Evolutionary conservation across 2,888 invertebrate species (phyloP), one percentile per base, ranked within the genome.

Genomic region (Cenopis cana): DNA sequence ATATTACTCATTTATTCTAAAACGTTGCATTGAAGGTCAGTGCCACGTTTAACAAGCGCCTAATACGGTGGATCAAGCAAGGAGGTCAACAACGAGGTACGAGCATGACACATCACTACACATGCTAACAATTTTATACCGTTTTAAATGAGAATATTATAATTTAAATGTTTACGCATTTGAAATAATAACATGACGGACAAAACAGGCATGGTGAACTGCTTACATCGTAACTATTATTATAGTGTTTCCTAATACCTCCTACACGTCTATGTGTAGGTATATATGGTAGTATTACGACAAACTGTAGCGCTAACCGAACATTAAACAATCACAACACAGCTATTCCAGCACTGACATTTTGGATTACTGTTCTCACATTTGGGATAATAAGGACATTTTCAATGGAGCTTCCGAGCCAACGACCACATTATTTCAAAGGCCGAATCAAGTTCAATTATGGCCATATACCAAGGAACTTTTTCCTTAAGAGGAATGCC

Each of bases 51-150:
- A 24, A 68, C 24, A 24, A 24, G 24, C 24, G 4, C 24, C 56
- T 55, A 38, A 57, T 68, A 68, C 14, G 69, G 69, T 38, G 50
- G 50, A 38, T 52, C 64, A 57, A 36, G 38, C 69, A 69, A 69
- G 69, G 64, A 64, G 56, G 52, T 41, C 57, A 11, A 68, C 61
- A 38, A 57, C 64, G 24, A 38, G 18, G 50, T 24, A 24, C 24
- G 24, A 24, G 24, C 50, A 50, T 65, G 69, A 69, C 69, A 52
- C 64, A 69, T 24, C 49, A 36, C 46, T 49, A 5, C 36, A 61
- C 62, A 57, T 14, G 49, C 55, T 29, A 61, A 41, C 33, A 18
- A n/a, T 11, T 50, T 12, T 24, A 24, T 50, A 61, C 29, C 33
- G 50, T 36, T 62, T 20, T 24, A 60, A 60, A 24, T 50, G 17